Base-by-base conservation (phyloP, 2,113 vertebrate genomes). In the Cynopterus brachyotis region DNA sequence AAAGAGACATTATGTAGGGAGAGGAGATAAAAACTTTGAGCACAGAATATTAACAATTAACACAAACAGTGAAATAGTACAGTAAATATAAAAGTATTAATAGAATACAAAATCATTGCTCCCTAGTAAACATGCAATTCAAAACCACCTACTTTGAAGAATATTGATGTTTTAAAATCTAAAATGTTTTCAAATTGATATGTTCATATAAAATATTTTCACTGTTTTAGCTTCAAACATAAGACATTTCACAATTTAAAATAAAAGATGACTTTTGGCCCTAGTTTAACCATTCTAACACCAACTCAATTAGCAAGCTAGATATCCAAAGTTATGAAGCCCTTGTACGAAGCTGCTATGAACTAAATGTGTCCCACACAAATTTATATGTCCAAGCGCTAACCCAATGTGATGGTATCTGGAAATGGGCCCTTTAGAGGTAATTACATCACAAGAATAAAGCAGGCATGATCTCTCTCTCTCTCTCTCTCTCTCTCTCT, bases 201-300 rank as follows among this genome's bases (percentile, higher is more conserved):
- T 2, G 22, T 81, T 88, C 47, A 83, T 30, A 75, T 42, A 40
- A 93, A 82, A 78, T 2, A 66, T 76, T 79, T 64, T 90, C 66
- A 72, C 88, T 53, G 5, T 0, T 30, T 70, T 78, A 91, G n/a
- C 7, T 79, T 89, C 53, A 82, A 26, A 62, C 5, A 81, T 42
- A 62, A 5, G 6, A 26, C 2, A 81, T 45, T 80, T 92, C 30
- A 92, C 89, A 95, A 24, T 96, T 42, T 93, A 53, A 96, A 92
- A n/a, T 40, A 81, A 60, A 95, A 89, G 9, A 50, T 59, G 47
- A 42, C 17, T 70, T 79, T 12, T 69, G 11, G 5, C 22, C 96
- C 6, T 83, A 78, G 42, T 40, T n/a, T 11, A 86, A 64, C 91
- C 26, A 59, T 69, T 95, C 35, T 66, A 91, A 86, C 13, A 69